Conservation (phyloP, 1,140 invertebrate species). For the Cyrtorhinus lividipennis region DNA sequence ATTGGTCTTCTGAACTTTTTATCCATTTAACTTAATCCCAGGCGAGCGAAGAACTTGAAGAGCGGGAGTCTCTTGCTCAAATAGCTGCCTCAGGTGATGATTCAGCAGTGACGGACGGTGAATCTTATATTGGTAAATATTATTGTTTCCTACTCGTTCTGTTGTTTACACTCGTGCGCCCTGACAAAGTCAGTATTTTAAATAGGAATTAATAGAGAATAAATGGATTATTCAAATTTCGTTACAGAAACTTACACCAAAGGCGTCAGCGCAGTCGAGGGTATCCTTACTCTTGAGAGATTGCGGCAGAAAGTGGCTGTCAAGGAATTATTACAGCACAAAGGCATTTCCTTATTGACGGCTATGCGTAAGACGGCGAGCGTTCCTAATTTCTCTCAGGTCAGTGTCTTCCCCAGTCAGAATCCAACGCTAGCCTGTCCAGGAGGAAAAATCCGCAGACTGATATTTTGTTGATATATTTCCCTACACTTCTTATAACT, state of each 20-base stretch:
- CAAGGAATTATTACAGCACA: constrained; percentile 74
- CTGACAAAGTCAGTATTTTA: no score
- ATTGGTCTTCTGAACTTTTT: no score
- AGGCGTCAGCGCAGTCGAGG: constrained; percentile 92
- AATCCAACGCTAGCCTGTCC: constrained; percentile 20
- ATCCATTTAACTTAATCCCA: no score
- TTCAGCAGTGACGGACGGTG: constrained; percentile 60
- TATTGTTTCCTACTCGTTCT: constrained; percentile 2
- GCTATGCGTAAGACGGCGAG: constrained; percentile 83
- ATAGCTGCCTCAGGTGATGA: constrained; percentile 84
- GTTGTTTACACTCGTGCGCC: no score
- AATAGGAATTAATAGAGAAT: no score
- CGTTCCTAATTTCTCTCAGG: constrained; percentile 92
- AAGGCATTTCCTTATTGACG: constrained; percentile 36
- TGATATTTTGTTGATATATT: no score
- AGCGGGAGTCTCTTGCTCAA: constrained; percentile 88
- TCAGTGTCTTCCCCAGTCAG: no score
- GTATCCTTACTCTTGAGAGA: constrained; percentile 85
- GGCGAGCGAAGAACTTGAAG: constrained; percentile 92
- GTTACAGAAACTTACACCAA: constrained; percentile 86
- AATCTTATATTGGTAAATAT: constrained; percentile 80
- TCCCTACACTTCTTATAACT: no score
- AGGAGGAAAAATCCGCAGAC: no score
- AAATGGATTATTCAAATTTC: neutral
- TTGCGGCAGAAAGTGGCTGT: constrained; percentile 83